Evolutionary conservation across 2,797 vertebrate species (phyloP), one percentile per base, ranked within the genome.

Genomic region (Sebastes nivosus): DNA sequence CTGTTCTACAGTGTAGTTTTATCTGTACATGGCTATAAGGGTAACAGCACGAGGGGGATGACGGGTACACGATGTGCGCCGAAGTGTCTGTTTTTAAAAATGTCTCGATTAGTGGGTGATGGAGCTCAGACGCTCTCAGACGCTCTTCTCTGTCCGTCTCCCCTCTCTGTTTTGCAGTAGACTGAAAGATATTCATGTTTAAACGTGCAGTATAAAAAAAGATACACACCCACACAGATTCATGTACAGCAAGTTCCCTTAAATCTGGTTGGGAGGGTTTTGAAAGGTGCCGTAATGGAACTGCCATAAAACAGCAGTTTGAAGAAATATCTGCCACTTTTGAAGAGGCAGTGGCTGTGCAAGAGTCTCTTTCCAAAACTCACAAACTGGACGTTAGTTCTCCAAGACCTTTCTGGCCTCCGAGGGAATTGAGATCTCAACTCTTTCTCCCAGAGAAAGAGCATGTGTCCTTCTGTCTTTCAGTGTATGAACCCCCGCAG

Each of bases 201-300:
- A 95, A 95, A 95, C 95, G 93, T 96, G 95, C 95, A 96, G 92
- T 95, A 95, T 93, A 94, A 91, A 93, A 91, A 92, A 89, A 88
- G 71, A 86, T 78, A 88, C 89, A 92, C 91, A 87, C 84, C 83
- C 92, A 93, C 91, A 93, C 80, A 81, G 83, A 92, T 82, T 93
- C 67, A 86, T 94, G 83, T 94, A 93, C 91, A 94, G 78, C 66
- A 78, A 87, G 84, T 90, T 89, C 86, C 85, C 86, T 85, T 88
- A 75, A 88, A 90, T 93, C 86, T 83, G 61, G 59, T 71, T 75
- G 29, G 27, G 72, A 84, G 79, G 72, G 46, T 79, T 38, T 89
- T 78, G 79, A 93, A 93, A 94, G 92, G 93, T 94, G 92, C 90
- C 82, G 75, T 84, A 69, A 82, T 89, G 89, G 77, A 88, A 91